phyloP scores from a whole-genome alignment of 2,113 vertebrate genomes.

The Cepphus grylle region DNA sequence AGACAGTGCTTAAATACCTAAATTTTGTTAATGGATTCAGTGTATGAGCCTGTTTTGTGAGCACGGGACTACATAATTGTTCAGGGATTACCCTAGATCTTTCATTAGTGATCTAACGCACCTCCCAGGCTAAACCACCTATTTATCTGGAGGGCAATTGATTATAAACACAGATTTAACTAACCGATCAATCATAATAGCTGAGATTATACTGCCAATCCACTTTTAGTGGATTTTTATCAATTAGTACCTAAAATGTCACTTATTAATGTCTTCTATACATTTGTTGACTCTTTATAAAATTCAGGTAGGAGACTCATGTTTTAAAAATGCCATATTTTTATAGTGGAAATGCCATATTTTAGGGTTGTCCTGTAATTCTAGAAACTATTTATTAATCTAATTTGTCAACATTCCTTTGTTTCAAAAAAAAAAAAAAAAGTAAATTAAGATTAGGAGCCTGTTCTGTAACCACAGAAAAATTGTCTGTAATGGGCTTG shows the following conservation, averaged over 20 bases:
- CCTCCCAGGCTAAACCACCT: neutral
- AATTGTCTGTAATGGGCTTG: neutral
- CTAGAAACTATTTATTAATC: neutral
- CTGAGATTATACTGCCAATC: neutral
- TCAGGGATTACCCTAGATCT: neutral
- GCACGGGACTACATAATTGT: neutral
- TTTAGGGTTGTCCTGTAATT: neutral
- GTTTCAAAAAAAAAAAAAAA: neutral
- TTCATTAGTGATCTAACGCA: neutral
- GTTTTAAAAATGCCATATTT: neutral
- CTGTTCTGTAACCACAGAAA: neutral
- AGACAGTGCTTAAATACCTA: neutral
- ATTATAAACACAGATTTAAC: slow-evolving; percentile 55
- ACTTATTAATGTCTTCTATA: neutral
- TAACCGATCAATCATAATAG: slow-evolving; percentile 6
- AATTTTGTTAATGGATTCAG: neutral
- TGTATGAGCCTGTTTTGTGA: neutral
- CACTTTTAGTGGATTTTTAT: slow-evolving; percentile 26
- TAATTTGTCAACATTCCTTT: neutral
- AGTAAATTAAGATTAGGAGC: neutral
- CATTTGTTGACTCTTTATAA: neutral
- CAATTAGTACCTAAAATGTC: neutral
- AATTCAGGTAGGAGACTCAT: neutral
- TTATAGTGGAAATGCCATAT: accelerated
- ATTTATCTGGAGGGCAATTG: slow-evolving; percentile 6